These are phyloP conservation scores for Drosophila hydei DNA, from an alignment of 1,140 invertebrate genomes.

Conservation along the genomic window DNA sequence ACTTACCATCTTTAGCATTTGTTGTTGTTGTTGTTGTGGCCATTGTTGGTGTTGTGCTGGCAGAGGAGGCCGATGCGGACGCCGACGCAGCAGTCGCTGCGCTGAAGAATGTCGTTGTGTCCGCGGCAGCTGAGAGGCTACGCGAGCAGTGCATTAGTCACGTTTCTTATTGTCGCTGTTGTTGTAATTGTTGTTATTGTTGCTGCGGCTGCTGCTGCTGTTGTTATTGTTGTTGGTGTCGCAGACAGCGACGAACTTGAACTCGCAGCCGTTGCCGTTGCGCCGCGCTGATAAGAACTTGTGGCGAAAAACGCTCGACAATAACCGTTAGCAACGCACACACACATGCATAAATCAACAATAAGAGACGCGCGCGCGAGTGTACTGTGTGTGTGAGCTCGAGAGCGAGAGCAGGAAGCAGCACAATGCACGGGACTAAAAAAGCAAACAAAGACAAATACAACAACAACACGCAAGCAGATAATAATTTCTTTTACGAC, in stretches of 20 bases:
- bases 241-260: slow-evolving; percentile 31
- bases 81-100: slow-evolving; percentile 53
- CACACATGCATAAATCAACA: slow-evolving; percentile 22
- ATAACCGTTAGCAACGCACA: slow-evolving; percentile 18
- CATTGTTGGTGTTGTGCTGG: slow-evolving; percentile 71
- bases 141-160: slow-evolving; percentile 80
- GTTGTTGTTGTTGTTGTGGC: slow-evolving; percentile 62
- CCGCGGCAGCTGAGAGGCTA: slow-evolving; percentile 79
- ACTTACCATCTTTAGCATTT: slow-evolving; percentile 79
- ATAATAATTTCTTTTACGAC: slow-evolving; percentile 48
- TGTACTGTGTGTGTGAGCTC: slow-evolving; percentile 7
- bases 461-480: slow-evolving; percentile 20
- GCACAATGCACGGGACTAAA: slow-evolving; percentile 35
- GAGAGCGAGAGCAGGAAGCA: slow-evolving; percentile 43
- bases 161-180: slow-evolving; percentile 45
- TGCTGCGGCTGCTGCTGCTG: not conserved
- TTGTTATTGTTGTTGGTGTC: slow-evolving; percentile 7
- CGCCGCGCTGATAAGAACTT: slow-evolving; percentile 40
- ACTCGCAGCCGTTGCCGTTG: slow-evolving; percentile 11
- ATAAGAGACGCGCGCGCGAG: slow-evolving; percentile 8
- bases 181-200: slow-evolving; percentile 12
- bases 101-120: slow-evolving; percentile 72
- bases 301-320: slow-evolving; percentile 39
- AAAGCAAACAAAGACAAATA: slow-evolving; percentile 38
- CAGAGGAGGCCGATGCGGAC: slow-evolving; percentile 56